These are phyloP conservation scores for Phrynocephalus guinanensis DNA, from an alignment of 2,797 vertebrate genomes.

Conservation along the genomic window DNA sequence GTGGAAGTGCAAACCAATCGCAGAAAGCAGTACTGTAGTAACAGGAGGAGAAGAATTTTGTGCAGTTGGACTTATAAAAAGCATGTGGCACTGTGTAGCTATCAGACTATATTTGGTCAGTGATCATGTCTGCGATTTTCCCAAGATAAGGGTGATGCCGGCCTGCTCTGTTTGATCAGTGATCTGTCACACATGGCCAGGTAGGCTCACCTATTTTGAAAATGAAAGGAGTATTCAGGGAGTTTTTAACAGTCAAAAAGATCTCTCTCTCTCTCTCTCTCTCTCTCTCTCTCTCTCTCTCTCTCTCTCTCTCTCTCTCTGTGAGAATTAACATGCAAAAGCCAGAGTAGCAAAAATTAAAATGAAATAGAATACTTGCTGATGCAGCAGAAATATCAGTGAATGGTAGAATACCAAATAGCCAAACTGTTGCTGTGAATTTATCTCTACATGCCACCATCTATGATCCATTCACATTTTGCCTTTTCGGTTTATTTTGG, in stretches of 20 bases:
- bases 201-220: conserved; percentile 79
- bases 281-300: neutral
- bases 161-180: conserved; percentile 84
- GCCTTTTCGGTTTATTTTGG: neutral
- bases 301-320: too few species aligned
- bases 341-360: conserved; percentile 76
- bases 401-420: neutral
- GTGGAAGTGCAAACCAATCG: conserved; percentile 44
- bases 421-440: neutral
- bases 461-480: neutral
- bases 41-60: conserved; percentile 47
- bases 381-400: conserved; percentile 33
- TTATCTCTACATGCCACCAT: neutral
- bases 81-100: conserved; percentile 20
- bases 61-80: conserved; percentile 46
- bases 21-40: conserved; percentile 48
- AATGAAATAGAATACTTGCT: conserved; percentile 66
- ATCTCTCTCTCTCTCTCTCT: too few species aligned
- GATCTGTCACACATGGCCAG: conserved; percentile 80
- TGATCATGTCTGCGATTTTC: conserved; percentile 63
- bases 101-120: conserved; percentile 48
- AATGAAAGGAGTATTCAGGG: conserved; percentile 77
- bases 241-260: conserved; percentile 70
- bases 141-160: conserved; percentile 69
- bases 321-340: conserved; percentile 64